Evolutionary conservation across 2,888 invertebrate genomes (phyloP), one percentile per base, ranked within the genome.

Genomic region (Scaptodrosophila latifasciaeformis): DNA sequence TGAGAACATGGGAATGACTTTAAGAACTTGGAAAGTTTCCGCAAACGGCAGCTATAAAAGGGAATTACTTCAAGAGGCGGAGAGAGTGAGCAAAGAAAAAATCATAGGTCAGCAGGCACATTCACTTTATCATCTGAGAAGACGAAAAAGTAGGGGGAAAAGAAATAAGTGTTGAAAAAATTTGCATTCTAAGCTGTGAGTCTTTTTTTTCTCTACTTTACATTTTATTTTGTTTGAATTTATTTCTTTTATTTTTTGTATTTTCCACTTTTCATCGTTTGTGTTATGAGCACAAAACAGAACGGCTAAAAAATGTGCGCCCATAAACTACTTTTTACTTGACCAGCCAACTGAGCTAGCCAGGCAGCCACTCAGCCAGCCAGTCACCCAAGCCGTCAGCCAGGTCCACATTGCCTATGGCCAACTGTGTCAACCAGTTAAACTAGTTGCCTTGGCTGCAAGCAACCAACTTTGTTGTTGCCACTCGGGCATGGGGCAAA

Each of bases 401-500:
- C 10, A 12, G 30, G 13, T 15, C 34, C 12, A 17, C 18, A 37
- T 6, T 51, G 49, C 49, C 54, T 47, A 54, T 75, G 72, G 61
- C 65, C 65, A 67, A 76, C 57, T 70, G 62, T 74, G 69, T 70
- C 76, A 75, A 75, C 77, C 67, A 70, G 74, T 77, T 77, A 69
- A 67, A 77, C 74, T 67, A 67, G 74, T 77, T 77, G 61, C 46
- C 15, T 46, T 27, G 3, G 30, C 13, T 40, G 15, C 29, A 45
- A 29, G 15, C 15, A 21, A 19, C n/a, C n/a, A 40, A 21, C 17
- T 48, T 27, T 29, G 45, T n/a, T n/a, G n/a, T n/a, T n/a, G n/a
- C n/a, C n/a, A n/a, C n/a, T n/a, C n/a, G n/a, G n/a, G n/a, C n/a
- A n/a, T n/a, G n/a, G n/a, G n/a, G n/a, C n/a, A n/a, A n/a, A n/a